These are phyloP conservation scores for Latrodectus geometricus DNA, from an alignment of 1,140 invertebrate species.

Conservation along the genomic window DNA sequence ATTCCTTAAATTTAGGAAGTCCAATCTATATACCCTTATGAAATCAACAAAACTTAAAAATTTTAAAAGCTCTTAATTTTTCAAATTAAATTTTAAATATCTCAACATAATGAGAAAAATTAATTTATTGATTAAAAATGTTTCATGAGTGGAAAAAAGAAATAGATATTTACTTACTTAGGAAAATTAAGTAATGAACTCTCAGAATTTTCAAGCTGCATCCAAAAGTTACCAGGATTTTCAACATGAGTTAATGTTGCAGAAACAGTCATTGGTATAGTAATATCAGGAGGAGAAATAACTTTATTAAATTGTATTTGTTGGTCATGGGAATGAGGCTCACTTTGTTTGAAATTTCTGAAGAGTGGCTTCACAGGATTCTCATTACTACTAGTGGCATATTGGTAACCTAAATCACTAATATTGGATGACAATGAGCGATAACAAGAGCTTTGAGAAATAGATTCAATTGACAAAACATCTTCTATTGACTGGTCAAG, in stretches of 20 bases:
- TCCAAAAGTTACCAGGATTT: slow-evolving; percentile 38
- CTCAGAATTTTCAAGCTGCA: slow-evolving; percentile 22
- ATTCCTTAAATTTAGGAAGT: too few species aligned
- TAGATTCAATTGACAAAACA: background rate
- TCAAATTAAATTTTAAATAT: too few species aligned
- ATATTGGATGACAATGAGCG: background rate
- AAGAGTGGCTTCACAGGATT: background rate
- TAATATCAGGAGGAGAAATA: background rate
- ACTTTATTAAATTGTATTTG: background rate
- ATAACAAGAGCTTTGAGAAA: slow-evolving; percentile 7
- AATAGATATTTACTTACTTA: slow-evolving; percentile 5
- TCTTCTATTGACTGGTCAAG: too few species aligned
- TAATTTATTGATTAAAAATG: too few species aligned
- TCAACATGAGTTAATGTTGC: slow-evolving; percentile 18
- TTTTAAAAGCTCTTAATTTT: too few species aligned
- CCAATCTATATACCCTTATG: too few species aligned
- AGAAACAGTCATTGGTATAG: slow-evolving; percentile 1
- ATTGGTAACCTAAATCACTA: background rate
- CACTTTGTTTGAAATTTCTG: background rate
- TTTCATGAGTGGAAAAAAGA: too few species aligned
- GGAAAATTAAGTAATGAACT: background rate
- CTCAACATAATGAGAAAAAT: too few species aligned
- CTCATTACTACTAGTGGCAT: background rate
- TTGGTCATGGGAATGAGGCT: background rate
- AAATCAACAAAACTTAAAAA: too few species aligned